phyloP scores from a whole-genome alignment of 2,113 vertebrate genomes.

The Sinocyclocheilus rhinocerous region DNA sequence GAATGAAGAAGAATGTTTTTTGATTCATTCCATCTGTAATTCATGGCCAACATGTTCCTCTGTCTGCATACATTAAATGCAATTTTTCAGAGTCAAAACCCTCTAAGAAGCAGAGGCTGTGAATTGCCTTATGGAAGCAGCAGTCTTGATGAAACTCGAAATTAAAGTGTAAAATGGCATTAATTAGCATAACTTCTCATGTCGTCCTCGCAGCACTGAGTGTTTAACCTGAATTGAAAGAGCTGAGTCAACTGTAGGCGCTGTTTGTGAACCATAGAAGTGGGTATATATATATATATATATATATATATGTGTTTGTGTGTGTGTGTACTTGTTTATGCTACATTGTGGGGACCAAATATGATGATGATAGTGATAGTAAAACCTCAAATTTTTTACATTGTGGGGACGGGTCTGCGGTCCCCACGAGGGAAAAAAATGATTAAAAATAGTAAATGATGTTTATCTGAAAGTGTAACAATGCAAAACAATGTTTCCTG shows the following conservation, averaged over 20 bases:
- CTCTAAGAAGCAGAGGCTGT: background rate
- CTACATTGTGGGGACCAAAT: too few species aligned
- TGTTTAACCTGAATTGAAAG: background rate
- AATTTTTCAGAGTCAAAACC: background rate
- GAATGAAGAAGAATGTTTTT: constrained; percentile 46
- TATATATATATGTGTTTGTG: too few species aligned
- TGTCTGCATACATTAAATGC: constrained; percentile 14
- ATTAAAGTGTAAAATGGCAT: constrained; percentile 13
- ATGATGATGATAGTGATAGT: too few species aligned
- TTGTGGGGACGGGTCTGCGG: too few species aligned
- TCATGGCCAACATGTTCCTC: constrained; percentile 1
- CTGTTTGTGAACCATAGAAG: too few species aligned
- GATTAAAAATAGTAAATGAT: too few species aligned
- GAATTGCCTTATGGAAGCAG: background rate
- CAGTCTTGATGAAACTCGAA: constrained; percentile 10
- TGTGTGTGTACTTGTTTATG: too few species aligned
- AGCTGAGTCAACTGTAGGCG: background rate
- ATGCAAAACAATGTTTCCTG: too few species aligned
- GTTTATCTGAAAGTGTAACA: too few species aligned
- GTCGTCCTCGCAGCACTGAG: background rate
- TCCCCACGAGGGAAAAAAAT: too few species aligned
- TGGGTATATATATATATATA: too few species aligned
- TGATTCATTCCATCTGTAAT: background rate
- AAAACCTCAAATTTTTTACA: too few species aligned
- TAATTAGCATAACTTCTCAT: constrained; percentile 13